phyloP scores from a whole-genome alignment of 2,888 invertebrate species.

The Adelphocoris suturalis region DNA sequence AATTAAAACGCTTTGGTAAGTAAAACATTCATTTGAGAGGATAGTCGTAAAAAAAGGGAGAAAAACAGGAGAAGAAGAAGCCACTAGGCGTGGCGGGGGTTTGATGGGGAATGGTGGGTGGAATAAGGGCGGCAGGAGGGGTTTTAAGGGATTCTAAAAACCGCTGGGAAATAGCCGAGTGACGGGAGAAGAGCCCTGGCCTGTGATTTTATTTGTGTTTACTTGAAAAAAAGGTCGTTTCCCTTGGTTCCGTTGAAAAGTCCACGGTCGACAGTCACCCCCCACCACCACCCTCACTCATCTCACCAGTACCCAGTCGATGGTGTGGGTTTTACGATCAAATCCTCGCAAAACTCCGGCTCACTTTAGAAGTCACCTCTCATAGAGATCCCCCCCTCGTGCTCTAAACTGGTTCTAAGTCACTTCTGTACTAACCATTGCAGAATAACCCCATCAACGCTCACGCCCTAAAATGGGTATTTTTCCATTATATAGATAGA shows the following conservation, averaged over 20 bases:
- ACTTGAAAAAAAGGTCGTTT: slow-evolving; percentile 7
- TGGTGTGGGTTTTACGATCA: too few species aligned
- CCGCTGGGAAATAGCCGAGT: slow-evolving; percentile 25
- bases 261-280: not conserved
- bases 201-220: slow-evolving; percentile 56
- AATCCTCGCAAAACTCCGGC: too few species aligned
- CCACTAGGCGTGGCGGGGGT: not conserved
- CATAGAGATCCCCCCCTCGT: too few species aligned
- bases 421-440: too few species aligned
- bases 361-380: too few species aligned
- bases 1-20: slow-evolving; percentile 64
- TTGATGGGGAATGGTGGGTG: not conserved
- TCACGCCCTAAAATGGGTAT: too few species aligned
- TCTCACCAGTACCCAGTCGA: too few species aligned
- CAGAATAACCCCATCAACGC: too few species aligned
- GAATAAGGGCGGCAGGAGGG: slow-evolving; percentile 3
- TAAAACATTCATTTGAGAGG: slow-evolving; percentile 62
- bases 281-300: not conserved
- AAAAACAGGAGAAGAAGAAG: not conserved
- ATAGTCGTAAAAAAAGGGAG: slow-evolving; percentile 25
- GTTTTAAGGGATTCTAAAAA: slow-evolving; percentile 11
- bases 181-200: slow-evolving; percentile 6
- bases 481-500: too few species aligned
- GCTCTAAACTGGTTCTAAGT: too few species aligned
- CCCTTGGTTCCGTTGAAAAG: not conserved